A percentile compares a stretch with the other conserved stretches of the same genome.
Evolutionary conservation across 2,797 vertebrate species (phyloP).

Genomic region (Protonibea diacanthus): DNA sequence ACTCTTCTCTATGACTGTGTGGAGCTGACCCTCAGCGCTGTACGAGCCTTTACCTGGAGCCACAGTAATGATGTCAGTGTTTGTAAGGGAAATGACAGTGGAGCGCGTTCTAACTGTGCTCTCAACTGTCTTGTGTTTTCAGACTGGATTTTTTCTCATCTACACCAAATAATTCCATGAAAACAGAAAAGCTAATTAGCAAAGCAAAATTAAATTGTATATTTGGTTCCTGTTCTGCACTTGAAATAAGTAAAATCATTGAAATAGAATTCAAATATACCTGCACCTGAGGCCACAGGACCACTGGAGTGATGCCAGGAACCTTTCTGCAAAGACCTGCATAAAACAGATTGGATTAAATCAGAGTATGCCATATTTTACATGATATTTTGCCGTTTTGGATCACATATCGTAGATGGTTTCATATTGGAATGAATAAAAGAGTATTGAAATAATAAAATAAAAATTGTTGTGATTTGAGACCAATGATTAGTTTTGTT

Average conservation of each 20-base stretch:
- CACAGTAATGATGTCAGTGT: neutral
- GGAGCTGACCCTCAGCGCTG: conserved; percentile 90
- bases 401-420: neutral
- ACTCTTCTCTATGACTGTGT: conserved; percentile 94
- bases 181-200: neutral
- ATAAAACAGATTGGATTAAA: conserved; percentile 6
- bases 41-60: conserved; percentile 79
- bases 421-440: neutral
- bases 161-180: neutral
- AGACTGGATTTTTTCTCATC: neutral
- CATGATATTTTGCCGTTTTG: neutral
- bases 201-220: neutral
- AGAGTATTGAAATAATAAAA: neutral
- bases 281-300: conserved; percentile 77
- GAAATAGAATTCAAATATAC: neutral
- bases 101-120: neutral
- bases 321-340: conserved; percentile 85
- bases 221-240: neutral
- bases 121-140: neutral
- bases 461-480: no score
- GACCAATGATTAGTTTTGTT: no score
- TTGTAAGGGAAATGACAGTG: neutral
- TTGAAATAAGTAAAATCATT: neutral
- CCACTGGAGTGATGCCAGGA: conserved; percentile 85
- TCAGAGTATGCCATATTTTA: neutral